phyloP scores from a whole-genome alignment of 1,140 invertebrate species.

The Diorhabda carinulata region DNA sequence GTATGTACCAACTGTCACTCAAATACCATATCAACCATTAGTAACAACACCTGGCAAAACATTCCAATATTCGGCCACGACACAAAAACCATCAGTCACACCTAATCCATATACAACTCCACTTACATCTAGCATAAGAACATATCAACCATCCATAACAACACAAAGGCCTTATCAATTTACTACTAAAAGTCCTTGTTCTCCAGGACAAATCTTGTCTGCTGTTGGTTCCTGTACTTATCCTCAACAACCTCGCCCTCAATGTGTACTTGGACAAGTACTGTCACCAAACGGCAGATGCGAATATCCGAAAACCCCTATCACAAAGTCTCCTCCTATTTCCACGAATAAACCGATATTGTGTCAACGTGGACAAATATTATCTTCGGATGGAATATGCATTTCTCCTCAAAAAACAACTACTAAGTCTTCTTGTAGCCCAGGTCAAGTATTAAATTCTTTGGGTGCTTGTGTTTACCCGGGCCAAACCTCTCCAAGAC shows the following conservation, averaged over 20 bases:
- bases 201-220: slow-evolving; percentile 9
- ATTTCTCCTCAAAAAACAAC: neutral
- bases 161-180: slow-evolving; percentile 14
- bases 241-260: slow-evolving; percentile 2
- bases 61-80: slow-evolving; percentile 10
- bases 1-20: slow-evolving; percentile 19
- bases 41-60: slow-evolving; percentile 14
- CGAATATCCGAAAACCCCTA: no score
- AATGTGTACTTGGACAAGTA: slow-evolving; percentile 5
- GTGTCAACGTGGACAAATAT: slow-evolving; percentile 2
- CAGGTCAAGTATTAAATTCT: slow-evolving; percentile 10
- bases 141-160: slow-evolving; percentile 17
- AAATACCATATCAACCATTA: slow-evolving; percentile 21
- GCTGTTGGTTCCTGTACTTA: slow-evolving; percentile 12
- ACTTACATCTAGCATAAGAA: neutral
- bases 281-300: slow-evolving; percentile 5
- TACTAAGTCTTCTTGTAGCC: neutral
- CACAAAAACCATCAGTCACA: slow-evolving; percentile 20
- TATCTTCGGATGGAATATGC: neutral
- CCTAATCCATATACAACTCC: slow-evolving; percentile 4
- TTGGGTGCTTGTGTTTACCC: slow-evolving; percentile 15
- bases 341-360: no score
- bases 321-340: neutral
- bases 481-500: slow-evolving; percentile 6
- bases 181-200: slow-evolving; percentile 8